Base-by-base conservation (phyloP, 2,113 vertebrate species). In the Thinocorus orbignyianus region DNA sequence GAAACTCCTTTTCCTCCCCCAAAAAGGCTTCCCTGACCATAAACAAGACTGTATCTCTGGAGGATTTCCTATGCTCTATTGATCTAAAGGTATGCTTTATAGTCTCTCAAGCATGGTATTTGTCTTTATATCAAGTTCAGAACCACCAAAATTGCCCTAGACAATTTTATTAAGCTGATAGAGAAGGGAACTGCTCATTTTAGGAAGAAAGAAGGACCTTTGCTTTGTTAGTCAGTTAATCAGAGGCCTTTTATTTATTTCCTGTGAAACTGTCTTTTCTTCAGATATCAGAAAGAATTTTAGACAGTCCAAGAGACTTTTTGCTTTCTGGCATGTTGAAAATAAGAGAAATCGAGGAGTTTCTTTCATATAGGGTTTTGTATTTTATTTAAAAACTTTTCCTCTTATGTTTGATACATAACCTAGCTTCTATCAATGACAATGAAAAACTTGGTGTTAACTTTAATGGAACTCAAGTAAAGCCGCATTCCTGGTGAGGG, bases 51-150 rank as follows among this genome's bases (percentile, higher is more conserved):
- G 88, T 88, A 97, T 91, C 80, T 96, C 80, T 94, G 90, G 86
- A 96, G 82, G 96, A 92, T 97, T 97, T 97, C 94, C 87, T 97
- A 61, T 87, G 86, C 76, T 86, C 62, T 88, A 44, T 91, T 85
- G 88, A 93, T 77, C 54, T 91, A 80, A 87, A 82, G 58, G 26
- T 89, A 86, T 76, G 92, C 78, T 90, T 81, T 84, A 84, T 81
- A 61, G 74, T 74, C 44, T 81, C 68, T 87, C 41, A 64, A 81
- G 44, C 91, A 52, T 74, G 24, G 66, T 64, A 42, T 85, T 94
- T 92, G 83, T 82, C 91, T 95, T 93, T 95, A 84, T 70, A 90
- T 96, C 80, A 68, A 68, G 91, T 80, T 91, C 90, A 96, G 68
- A 90, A 95, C 37, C 44, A 91, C 58, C 26, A 83, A 93, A 81